A percentile compares a stretch with the other conserved stretches of the same genome.
Conservation (phyloP, 2,113 vertebrate genomes). For the Paramormyrops kingsleyae region DNA sequence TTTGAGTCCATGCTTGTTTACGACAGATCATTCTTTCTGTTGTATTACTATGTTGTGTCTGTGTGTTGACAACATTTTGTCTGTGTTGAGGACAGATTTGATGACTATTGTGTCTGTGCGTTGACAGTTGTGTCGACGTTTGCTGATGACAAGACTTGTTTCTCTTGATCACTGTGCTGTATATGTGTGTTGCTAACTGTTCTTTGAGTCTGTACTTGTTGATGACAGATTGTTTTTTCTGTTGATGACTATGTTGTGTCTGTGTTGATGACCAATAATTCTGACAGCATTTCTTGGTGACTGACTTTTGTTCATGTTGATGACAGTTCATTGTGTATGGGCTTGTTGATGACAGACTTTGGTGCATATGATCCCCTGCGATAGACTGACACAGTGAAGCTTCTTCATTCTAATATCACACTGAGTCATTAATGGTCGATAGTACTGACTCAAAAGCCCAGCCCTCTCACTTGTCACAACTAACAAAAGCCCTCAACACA, state of each 20-base stretch:
- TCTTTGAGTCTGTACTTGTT: neutral
- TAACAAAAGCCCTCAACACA: neutral
- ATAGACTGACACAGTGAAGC: neutral
- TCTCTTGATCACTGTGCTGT: neutral
- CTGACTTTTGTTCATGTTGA: neutral
- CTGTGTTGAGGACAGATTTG: neutral
- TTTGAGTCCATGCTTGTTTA: neutral
- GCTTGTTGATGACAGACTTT: neutral
- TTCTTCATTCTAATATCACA: neutral
- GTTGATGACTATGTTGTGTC: neutral
- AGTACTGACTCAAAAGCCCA: neutral
- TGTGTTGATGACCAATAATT: neutral
- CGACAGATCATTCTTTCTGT: neutral
- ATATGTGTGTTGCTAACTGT: neutral
- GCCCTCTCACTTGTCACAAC: neutral
- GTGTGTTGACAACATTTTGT: neutral
- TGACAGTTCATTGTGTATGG: neutral
- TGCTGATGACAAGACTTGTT: neutral
- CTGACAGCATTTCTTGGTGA: too few species aligned
- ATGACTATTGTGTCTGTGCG: neutral
- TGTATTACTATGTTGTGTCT: neutral
- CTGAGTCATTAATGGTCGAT: neutral
- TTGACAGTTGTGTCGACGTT: neutral
- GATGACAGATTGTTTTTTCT: neutral
- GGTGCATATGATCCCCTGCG: neutral